Percentiles rank a stretch among this genome's conserved stretches.
These are phyloP conservation scores for Heliocidaris erythrogramma DNA, from an alignment of 35 echinoderm and acorn worm species.

Conservation along the genomic window DNA sequence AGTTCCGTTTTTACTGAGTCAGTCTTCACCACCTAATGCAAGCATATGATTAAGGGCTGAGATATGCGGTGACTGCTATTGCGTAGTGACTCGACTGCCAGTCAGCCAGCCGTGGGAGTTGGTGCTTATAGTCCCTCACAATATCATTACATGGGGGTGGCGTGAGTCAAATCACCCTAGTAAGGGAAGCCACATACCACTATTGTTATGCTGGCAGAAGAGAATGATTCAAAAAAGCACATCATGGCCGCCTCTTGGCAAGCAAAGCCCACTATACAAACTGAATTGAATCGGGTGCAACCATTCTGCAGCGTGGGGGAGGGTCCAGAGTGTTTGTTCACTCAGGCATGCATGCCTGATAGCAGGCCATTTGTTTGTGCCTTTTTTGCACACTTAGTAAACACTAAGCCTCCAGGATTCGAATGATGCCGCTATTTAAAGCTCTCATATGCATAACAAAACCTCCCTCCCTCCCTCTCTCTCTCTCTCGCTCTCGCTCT, in stretches of 20 bases:
- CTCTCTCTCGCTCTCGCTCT: no score
- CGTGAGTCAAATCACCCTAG: neutral
- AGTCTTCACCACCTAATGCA: neutral
- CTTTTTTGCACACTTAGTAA: neutral
- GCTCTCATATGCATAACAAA: slow-evolving; percentile 17
- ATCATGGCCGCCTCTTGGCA: neutral
- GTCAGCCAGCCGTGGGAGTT: neutral
- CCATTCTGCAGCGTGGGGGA: neutral
- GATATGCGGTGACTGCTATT: neutral
- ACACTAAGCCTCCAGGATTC: neutral
- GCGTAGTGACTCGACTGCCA: neutral
- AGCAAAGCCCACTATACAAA: neutral
- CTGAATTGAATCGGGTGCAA: neutral
- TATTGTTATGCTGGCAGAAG: neutral
- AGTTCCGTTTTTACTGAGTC: neutral
- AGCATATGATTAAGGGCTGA: neutral
- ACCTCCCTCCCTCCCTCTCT: neutral
- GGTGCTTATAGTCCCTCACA: neutral
- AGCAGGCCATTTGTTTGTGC: neutral
- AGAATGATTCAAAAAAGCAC: neutral
- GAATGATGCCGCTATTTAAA: slow-evolving; percentile 1
- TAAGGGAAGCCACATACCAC: neutral
- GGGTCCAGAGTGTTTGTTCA: slow-evolving; percentile 15
- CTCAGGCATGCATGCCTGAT: neutral
- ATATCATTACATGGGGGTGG: slow-evolving; percentile 8